These are phyloP conservation scores for Xestia c-nigrum DNA, from an alignment of 2,888 invertebrate genomes.

Conservation along the genomic window DNA sequence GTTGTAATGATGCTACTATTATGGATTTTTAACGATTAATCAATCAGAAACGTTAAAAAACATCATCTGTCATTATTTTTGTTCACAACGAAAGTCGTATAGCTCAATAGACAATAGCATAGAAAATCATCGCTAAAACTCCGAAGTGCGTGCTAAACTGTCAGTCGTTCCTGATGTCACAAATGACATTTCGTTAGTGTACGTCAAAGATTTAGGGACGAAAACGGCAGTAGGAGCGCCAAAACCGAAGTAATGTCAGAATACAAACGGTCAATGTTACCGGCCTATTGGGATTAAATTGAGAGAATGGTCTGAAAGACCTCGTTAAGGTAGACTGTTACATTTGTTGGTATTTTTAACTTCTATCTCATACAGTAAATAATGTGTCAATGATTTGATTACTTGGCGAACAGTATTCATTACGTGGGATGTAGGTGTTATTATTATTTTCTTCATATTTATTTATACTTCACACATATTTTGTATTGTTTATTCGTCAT, in stretches of 20 bases:
- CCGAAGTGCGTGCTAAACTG: constrained; percentile 34
- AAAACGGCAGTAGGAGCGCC: neutral
- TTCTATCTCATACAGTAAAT: neutral
- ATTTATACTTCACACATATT: no score
- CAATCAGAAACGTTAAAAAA: neutral
- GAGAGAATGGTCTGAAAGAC: neutral
- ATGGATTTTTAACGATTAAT: neutral
- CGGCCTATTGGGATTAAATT: neutral
- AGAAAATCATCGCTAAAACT: constrained; percentile 9
- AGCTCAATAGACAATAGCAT: neutral
- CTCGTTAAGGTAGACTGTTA: neutral
- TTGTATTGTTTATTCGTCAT: no score
- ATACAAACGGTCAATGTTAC: constrained; percentile 8
- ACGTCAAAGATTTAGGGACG: constrained; percentile 32
- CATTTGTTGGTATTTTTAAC: neutral
- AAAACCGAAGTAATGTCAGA: constrained; percentile 24
- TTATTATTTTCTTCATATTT: no score
- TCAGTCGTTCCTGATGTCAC: constrained; percentile 41
- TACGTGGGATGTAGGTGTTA: no score
- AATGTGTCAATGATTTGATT: neutral
- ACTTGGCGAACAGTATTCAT: no score
- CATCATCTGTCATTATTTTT: constrained; percentile 1
- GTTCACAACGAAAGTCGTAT: neutral
- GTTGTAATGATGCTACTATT: constrained; percentile 16
- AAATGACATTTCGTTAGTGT: constrained; percentile 58